These are phyloP conservation scores for Eurystomus glaucurus DNA, from an alignment of 2,797 vertebrate species.

Conservation along the genomic window DNA sequence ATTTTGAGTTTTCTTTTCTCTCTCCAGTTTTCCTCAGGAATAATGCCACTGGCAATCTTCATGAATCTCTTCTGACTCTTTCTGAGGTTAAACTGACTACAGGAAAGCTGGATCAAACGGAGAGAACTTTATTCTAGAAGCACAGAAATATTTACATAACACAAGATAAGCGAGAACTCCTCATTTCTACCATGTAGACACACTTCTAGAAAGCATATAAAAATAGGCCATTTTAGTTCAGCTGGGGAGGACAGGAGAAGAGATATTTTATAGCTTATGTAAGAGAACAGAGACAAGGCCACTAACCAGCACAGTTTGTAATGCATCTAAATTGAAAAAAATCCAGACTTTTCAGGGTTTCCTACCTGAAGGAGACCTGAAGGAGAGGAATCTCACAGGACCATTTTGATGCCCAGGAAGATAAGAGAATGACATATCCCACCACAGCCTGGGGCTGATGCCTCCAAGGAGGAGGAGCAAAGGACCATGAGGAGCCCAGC, in stretches of 20 bases:
- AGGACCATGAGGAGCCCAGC: background rate
- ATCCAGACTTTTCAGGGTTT: background rate
- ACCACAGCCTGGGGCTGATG: background rate
- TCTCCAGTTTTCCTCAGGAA: slow-evolving; percentile 4
- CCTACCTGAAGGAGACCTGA: background rate
- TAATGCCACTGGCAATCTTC: slow-evolving; percentile 2
- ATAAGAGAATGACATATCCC: background rate
- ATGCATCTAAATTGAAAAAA: background rate
- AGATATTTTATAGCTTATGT: background rate
- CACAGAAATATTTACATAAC: slow-evolving; percentile 41
- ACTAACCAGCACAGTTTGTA: background rate
- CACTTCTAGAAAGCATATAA: background rate
- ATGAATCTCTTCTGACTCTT: background rate
- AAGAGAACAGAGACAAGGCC: background rate
- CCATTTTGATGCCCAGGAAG: background rate
- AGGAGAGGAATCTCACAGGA: background rate
- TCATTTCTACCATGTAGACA: background rate
- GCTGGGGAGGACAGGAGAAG: background rate
- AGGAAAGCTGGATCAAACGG: slow-evolving; percentile 37
- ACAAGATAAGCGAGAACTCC: slow-evolving; percentile 19
- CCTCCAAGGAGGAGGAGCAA: background rate
- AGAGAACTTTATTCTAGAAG: slow-evolving; percentile 12
- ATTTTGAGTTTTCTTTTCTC: slow-evolving; percentile 15
- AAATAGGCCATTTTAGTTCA: background rate
- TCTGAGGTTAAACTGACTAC: slow-evolving; percentile 9